Conservation (phyloP, 2,797 vertebrate species). For the Geotrypetes seraphini region DNA sequence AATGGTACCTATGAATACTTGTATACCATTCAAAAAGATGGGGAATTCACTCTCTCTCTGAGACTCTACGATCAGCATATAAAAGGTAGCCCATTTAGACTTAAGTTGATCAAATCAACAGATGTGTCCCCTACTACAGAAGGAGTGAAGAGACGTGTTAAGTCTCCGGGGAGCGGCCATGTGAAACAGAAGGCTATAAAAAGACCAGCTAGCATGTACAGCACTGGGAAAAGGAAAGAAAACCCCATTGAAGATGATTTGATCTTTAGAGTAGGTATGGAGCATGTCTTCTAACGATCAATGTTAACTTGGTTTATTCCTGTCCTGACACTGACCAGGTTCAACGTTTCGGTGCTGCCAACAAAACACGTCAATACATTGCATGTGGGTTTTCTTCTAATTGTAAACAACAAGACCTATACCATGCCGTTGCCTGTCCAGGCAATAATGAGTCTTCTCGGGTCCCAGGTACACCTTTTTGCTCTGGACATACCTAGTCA, state of each 20-base stretch:
- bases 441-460: no score
- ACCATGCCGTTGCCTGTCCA: no score
- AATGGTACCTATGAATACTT: constrained; percentile 91
- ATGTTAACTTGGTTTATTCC: no score
- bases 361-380: no score
- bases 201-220: constrained; percentile 91
- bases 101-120: constrained; percentile 75
- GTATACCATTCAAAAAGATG: constrained; percentile 81
- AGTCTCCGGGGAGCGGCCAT: constrained; percentile 82
- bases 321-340: no score
- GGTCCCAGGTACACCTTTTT: no score
- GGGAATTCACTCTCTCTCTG: constrained; percentile 78
- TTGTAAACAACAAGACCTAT: no score
- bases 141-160: constrained; percentile 78
- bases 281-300: background rate
- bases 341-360: no score
- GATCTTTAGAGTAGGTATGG: constrained; percentile 85
- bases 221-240: constrained; percentile 88
- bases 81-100: constrained; percentile 87
- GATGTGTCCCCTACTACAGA: constrained; percentile 73
- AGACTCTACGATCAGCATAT: constrained; percentile 88
- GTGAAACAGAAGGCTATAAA: constrained; percentile 89
- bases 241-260: constrained; percentile 91
- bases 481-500: no score
- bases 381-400: no score